Conservation (phyloP, 2,888 invertebrate species). For the Thyatira batis region DNA sequence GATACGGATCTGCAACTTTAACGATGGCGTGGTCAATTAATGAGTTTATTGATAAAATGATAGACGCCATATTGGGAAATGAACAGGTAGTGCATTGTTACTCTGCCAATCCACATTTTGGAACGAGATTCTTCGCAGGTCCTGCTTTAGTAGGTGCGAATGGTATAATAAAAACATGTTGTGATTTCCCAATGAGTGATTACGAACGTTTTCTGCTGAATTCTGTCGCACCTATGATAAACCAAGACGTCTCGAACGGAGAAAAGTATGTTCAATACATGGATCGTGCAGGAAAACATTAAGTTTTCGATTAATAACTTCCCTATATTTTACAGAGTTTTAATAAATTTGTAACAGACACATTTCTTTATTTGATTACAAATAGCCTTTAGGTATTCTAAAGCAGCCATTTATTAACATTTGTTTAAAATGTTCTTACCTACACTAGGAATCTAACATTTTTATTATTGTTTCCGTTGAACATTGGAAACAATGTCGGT, state of each 20-base stretch:
- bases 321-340: slow-evolving; percentile 29
- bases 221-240: slow-evolving; percentile 42
- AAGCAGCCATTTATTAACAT: too few relatives aligned
- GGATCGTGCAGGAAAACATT: slow-evolving; percentile 20
- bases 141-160: slow-evolving; percentile 49
- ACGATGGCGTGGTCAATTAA: slow-evolving; percentile 59
- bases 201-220: slow-evolving; percentile 47
- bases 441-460: too few relatives aligned
- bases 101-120: slow-evolving; percentile 57
- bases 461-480: not conserved
- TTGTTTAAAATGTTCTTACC: too few relatives aligned
- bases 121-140: slow-evolving; percentile 60
- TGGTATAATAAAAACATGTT: slow-evolving; percentile 48
- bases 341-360: slow-evolving; percentile 23
- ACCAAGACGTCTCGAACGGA: slow-evolving; percentile 50
- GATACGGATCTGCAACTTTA: slow-evolving; percentile 46
- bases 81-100: slow-evolving; percentile 47
- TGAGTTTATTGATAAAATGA: slow-evolving; percentile 52
- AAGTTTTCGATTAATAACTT: slow-evolving; percentile 2
- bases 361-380: not conserved
- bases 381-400: too few relatives aligned
- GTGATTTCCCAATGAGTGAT: slow-evolving; percentile 44
- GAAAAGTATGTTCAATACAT: slow-evolving; percentile 50
- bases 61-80: slow-evolving; percentile 48
- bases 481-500: slow-evolving; percentile 18